Evolutionary conservation across 2,113 vertebrate species (phyloP), one percentile per base, ranked within the genome.

Genomic region (Takifugu bimaculatus): DNA sequence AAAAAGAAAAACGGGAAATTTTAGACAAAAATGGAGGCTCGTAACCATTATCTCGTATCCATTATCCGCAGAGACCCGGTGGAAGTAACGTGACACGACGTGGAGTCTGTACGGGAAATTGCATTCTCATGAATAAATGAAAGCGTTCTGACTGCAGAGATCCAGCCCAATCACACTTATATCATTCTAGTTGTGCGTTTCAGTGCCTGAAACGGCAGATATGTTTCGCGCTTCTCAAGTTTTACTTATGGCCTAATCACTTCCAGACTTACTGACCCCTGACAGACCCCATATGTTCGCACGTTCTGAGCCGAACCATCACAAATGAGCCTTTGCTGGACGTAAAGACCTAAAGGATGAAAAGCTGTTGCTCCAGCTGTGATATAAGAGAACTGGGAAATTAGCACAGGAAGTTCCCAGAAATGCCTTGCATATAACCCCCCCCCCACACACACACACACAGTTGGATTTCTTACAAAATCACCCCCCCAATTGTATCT

Each of bases 41-140:
- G 75, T 26, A 57, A 68, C 75, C 66, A 28, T 63, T 62, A 55
- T 69, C 65, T 60, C 54, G 66, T n/a, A 68, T 42, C n/a, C 42
- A 57, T 45, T 62, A 64, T 44, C 68, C 10, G 15, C 47, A 52
- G 74, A 64, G 54, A 47, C 57, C 51, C 2, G 13, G 78, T 88
- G 77, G 51, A 85, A 39, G 74, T 76, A 77, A 83, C 66, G 58
- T 66, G 59, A 81, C 60, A 73, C 77, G 65, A 65, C 3, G 56
- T 54, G 72, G 70, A 64, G 32, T 65, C 52, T 67, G 49, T 51
- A 60, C 73, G 63, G 77, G 75, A 80, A 79, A 75, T 39, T 25
- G 44, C 14, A 43, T 57, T 66, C 59, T 48, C 13, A 15, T 48
- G 45, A n/a, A 68, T 77, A 71, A 70, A 72, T 78, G 3, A 72